Percentiles rank a stretch among this genome's conserved stretches.
Evolutionary conservation across 2,113 vertebrate species (phyloP).

Genomic region (Tringa solitaria): DNA sequence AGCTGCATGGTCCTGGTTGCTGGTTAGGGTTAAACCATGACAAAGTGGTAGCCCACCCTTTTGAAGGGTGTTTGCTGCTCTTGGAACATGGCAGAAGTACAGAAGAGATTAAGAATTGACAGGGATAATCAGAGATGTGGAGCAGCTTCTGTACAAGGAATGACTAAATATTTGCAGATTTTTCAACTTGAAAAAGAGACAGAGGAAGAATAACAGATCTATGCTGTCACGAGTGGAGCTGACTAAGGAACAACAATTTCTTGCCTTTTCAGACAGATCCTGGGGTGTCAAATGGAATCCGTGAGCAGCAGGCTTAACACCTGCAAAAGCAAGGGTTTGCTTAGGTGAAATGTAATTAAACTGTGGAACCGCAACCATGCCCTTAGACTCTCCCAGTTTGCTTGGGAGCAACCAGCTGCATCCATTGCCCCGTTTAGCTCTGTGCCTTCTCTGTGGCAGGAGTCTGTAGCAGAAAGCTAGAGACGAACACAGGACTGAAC

Average conservation of each 20-base stretch:
- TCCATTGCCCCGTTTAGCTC: fast-evolving
- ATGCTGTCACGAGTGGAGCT: not conserved
- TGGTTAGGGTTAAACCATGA: not conserved
- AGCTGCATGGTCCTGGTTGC: not conserved
- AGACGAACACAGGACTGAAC: not conserved
- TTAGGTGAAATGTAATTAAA: not conserved
- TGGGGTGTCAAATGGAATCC: fast-evolving
- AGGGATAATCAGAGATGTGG: not conserved
- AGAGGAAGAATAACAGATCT: not conserved
- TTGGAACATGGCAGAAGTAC: not conserved
- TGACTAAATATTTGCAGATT: not conserved
- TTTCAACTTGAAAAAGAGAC: not conserved
- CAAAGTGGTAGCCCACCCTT: not conserved
- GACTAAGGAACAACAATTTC: not conserved
- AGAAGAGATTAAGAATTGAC: not conserved
- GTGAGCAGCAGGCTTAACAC: not conserved
- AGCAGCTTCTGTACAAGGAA: not conserved
- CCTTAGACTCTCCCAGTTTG: not conserved
- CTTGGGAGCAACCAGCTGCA: not conserved
- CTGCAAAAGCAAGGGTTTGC: not conserved
- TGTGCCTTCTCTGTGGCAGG: fast-evolving
- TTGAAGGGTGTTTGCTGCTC: not conserved
- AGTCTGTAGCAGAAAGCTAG: not conserved
- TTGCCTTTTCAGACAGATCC: not conserved
- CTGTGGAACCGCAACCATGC: not conserved